These are phyloP conservation scores for Thereva unica DNA, from an alignment of 2,888 invertebrate genomes.

Conservation along the genomic window DNA sequence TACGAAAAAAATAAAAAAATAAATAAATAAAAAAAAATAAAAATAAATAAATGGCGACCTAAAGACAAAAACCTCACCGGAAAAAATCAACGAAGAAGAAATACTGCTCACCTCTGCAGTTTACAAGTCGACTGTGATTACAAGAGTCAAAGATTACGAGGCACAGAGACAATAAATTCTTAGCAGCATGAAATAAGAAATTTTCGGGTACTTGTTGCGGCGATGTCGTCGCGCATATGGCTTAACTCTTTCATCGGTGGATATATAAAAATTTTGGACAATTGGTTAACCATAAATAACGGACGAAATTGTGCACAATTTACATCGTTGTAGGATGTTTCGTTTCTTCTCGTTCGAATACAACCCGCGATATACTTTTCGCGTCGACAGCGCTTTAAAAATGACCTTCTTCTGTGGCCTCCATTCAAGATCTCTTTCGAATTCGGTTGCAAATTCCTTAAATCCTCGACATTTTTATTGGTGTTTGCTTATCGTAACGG, in stretches of 20 bases:
- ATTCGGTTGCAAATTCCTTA: constrained; percentile 22
- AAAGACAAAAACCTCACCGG: no score
- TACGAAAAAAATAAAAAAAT: constrained; percentile 4
- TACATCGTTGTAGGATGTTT: constrained; percentile 30
- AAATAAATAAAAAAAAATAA: no score
- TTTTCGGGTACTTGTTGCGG: constrained; percentile 23
- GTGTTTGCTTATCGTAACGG: no score
- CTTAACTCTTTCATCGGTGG: constrained; percentile 2
- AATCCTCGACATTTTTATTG: constrained; percentile 17
- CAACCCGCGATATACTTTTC: not conserved
- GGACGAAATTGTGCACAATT: constrained; percentile 18
- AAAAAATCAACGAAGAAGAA: constrained; percentile 11
- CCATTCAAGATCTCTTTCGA: constrained; percentile 12
- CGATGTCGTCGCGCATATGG: not conserved
- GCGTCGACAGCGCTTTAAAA: constrained; percentile 18
- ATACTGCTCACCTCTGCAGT: constrained; percentile 17
- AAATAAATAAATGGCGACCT: no score
- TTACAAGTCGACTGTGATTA: constrained; percentile 26
- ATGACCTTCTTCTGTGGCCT: constrained; percentile 28
- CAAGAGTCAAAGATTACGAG: constrained; percentile 35
- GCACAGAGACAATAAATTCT: constrained; percentile 34
- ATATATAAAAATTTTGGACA: constrained; percentile 36
- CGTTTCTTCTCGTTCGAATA: constrained; percentile 11
- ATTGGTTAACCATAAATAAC: constrained; percentile 36
- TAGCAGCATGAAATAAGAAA: constrained; percentile 36